These are phyloP conservation scores for Tricholauxania praeusta DNA, from an alignment of 2,888 invertebrate species.

Conservation along the genomic window DNA sequence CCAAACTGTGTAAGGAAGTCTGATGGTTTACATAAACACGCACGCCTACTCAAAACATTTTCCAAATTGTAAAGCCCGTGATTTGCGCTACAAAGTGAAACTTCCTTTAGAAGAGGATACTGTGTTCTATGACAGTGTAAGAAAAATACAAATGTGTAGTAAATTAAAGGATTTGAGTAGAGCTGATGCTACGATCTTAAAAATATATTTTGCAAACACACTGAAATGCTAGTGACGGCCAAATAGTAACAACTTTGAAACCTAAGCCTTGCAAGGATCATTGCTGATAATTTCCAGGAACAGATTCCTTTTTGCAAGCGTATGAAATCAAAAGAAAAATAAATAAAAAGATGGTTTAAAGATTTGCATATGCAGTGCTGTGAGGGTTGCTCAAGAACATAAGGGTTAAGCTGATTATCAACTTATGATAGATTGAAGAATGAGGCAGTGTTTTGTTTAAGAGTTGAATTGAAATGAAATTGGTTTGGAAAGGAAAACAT, in stretches of 20 bases:
- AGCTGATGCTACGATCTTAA: too few species aligned
- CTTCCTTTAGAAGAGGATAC: too few species aligned
- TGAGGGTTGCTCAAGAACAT: background rate
- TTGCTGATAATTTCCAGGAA: background rate
- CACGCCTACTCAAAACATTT: slow-evolving; percentile 16
- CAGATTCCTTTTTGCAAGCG: background rate
- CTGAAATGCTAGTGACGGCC: too few species aligned
- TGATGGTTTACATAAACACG: slow-evolving; percentile 21
- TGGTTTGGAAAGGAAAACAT: slow-evolving; percentile 32
- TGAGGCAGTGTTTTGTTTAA: background rate
- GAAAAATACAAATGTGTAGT: too few species aligned
- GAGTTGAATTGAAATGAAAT: slow-evolving; percentile 3
- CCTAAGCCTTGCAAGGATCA: too few species aligned
- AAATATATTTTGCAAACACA: too few species aligned
- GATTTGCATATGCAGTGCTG: slow-evolving; percentile 20
- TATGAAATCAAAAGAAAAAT: slow-evolving; percentile 10
- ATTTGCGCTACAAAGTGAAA: too few species aligned
- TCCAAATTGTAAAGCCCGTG: background rate
- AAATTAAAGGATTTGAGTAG: too few species aligned
- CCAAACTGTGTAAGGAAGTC: too few species aligned
- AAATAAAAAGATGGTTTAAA: background rate
- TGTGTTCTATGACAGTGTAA: too few species aligned
- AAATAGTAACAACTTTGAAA: too few species aligned
- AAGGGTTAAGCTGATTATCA: slow-evolving; percentile 20
- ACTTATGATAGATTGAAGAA: background rate